Evolutionary conservation across 2,113 vertebrate genomes (phyloP), one percentile per base, ranked within the genome.

Genomic region (Tyrannus savana): DNA sequence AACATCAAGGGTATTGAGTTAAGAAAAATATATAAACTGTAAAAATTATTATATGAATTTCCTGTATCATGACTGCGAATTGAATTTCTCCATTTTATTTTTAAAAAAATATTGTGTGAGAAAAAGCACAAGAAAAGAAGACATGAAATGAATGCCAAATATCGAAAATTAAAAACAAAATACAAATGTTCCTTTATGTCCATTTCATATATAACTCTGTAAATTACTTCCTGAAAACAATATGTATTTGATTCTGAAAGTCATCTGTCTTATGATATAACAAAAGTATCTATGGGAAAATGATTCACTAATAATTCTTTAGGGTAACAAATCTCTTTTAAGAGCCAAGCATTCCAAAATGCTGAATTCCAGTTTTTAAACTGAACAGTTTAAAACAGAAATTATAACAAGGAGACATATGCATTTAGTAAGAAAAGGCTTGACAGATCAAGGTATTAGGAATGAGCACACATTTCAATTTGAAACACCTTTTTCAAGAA

Each of bases 131-230:
- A 72, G 30, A 41, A 80, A 84, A 64, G 3, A 81, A 37, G 25
- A 71, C 2, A 42, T 16, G 11, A 56, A 74, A 27, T 37, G 8
- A 82, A 55, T 4, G 19, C n/a, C 56, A n/a, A 58, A 53, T 53
- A 74, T 3, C 3, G 5, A 12, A 85, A 85, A 33, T 11, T 49
- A 71, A 64, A 73, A 69, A 3, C 6, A 71, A 87, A 84, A 50
- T 12, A 50, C 6, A 2, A 41, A 78, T 0, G 0, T 66, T 46
- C 53, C 5, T 13, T 71, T 85, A 37, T 30, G 14, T 33, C 6
- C 25, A 49, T 6, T 71, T 30, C 6, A 31, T 42, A 44, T 39
- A n/a, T 7, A 24, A 4, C 6, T n/a, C 23, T 74, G 19, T 63
- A 75, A 74, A 68, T 35, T 59, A 74, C 49, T 17, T n/a, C 25